A percentile compares a stretch with the other conserved stretches of the same genome.
Evolutionary conservation across 2,797 vertebrate genomes (phyloP).

Genomic region (Meriones psammophilus): DNA sequence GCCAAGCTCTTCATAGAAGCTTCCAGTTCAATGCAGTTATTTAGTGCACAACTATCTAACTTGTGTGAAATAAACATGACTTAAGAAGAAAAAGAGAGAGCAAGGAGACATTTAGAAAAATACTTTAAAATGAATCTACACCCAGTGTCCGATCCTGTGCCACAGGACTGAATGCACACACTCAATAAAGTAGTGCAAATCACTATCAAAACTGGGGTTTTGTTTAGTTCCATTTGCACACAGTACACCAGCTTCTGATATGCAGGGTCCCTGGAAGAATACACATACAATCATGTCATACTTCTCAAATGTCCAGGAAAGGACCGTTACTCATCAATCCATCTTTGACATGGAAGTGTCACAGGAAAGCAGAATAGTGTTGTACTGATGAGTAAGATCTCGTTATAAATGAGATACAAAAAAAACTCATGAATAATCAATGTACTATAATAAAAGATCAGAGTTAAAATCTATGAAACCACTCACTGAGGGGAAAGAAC

Average conservation of each 20-base stretch:
- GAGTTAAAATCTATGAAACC: background rate
- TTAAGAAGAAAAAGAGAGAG: conserved; percentile 12
- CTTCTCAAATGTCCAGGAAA: background rate
- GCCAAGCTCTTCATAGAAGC: background rate
- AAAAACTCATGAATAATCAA: background rate
- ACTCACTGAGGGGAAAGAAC: conserved; percentile 43
- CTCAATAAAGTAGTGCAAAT: background rate
- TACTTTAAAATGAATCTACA: background rate
- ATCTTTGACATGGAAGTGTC: background rate
- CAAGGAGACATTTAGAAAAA: background rate
- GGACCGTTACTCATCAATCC: background rate
- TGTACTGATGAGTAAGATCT: background rate
- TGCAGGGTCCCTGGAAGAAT: background rate
- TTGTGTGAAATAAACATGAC: background rate
- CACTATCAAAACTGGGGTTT: background rate
- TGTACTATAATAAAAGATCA: background rate
- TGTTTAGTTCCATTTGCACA: background rate
- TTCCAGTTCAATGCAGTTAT: background rate
- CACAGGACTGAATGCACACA: too few relatives aligned
- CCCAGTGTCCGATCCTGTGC: background rate
- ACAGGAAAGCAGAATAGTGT: background rate
- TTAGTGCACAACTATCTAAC: background rate
- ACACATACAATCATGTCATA: fast-evolving
- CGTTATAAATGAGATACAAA: conserved; percentile 2
- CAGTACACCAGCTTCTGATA: fast-evolving